These are phyloP conservation scores for Drosophila bocki DNA, from an alignment of 1,140 invertebrate genomes.

Conservation along the genomic window DNA sequence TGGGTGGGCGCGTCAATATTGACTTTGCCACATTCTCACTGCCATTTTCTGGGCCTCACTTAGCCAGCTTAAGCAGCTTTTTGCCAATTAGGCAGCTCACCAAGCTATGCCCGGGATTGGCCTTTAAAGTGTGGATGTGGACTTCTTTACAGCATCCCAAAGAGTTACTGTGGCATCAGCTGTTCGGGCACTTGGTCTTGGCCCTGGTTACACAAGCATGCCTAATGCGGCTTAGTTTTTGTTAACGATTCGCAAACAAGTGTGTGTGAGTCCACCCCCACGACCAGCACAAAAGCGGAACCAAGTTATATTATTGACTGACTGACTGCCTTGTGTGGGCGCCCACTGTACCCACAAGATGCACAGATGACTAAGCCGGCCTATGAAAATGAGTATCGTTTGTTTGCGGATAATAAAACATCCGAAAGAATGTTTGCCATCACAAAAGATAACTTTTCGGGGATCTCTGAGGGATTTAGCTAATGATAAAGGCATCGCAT, in stretches of 20 bases:
- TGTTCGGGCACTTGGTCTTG: constrained; percentile 24
- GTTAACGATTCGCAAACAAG: constrained; percentile 79
- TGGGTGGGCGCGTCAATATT: constrained; percentile 66
- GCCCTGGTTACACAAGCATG: constrained; percentile 41
- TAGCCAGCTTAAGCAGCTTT: constrained; percentile 63
- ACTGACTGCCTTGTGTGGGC: constrained; percentile 30
- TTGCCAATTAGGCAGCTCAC: constrained; percentile 76
- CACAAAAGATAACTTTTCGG: constrained; percentile 21
- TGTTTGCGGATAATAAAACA: constrained; percentile 48
- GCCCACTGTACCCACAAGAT: constrained; percentile 2
- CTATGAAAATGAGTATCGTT: constrained; percentile 40
- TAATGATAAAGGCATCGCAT: constrained; percentile 13
- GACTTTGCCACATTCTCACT: constrained; percentile 51
- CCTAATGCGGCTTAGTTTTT: constrained; percentile 77
- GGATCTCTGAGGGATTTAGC: constrained; percentile 16
- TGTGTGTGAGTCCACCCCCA: constrained; percentile 43
- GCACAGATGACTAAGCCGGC: constrained; percentile 44
- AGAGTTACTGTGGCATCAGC: constrained; percentile 41
- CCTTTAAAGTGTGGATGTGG: constrained; percentile 62
- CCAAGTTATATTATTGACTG: constrained; percentile 19
- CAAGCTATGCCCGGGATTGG: constrained; percentile 39
- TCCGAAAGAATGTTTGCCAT: constrained; percentile 21
- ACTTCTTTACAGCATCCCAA: constrained; percentile 45
- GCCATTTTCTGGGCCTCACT: constrained; percentile 14
- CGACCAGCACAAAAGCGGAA: constrained; percentile 48